A percentile compares a stretch with the other conserved stretches of the same genome.
Evolutionary conservation across 1,140 invertebrate species (phyloP).

Genomic region (Apis mellifera): DNA sequence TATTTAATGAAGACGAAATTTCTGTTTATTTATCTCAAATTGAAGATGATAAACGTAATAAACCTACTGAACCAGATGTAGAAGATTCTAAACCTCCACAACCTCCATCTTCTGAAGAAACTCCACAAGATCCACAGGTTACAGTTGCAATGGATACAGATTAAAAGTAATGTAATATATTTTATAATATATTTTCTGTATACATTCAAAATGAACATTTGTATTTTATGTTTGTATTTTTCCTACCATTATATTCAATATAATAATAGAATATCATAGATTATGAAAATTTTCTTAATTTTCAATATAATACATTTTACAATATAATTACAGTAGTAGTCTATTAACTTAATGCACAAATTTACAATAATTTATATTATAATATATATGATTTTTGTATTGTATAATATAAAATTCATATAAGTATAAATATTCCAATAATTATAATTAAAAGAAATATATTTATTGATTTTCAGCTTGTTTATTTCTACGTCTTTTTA

Average conservation of each 20-base stretch:
- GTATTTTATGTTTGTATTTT: constrained; percentile 54
- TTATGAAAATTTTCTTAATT: constrained; percentile 28
- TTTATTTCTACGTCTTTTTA: constrained; percentile 82
- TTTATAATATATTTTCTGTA: constrained; percentile 38
- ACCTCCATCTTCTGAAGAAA: constrained; percentile 77
- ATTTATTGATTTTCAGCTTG: constrained; percentile 35
- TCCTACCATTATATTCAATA: constrained; percentile 18
- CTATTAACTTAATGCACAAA: not conserved
- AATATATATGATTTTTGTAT: not conserved
- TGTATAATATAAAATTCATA: not conserved
- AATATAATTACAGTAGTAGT: not conserved
- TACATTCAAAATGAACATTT: constrained; percentile 41
- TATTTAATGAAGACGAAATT: constrained; percentile 90
- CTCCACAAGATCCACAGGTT: constrained; percentile 79
- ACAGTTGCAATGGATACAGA: constrained; percentile 84
- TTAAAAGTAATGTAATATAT: constrained; percentile 68
- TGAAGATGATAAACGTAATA: constrained; percentile 88
- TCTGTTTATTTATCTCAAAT: constrained; percentile 86
- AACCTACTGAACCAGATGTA: constrained; percentile 75
- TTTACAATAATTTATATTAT: constrained; percentile 26
- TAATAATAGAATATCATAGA: not conserved
- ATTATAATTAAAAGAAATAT: not conserved
- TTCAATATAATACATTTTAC: not conserved
- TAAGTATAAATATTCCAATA: not conserved
- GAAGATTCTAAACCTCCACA: constrained; percentile 76